Evolutionary conservation across 37 sponge, comb jelly and placozoan species (phyloP).

Genomic region (Hexactinellida sp.): DNA sequence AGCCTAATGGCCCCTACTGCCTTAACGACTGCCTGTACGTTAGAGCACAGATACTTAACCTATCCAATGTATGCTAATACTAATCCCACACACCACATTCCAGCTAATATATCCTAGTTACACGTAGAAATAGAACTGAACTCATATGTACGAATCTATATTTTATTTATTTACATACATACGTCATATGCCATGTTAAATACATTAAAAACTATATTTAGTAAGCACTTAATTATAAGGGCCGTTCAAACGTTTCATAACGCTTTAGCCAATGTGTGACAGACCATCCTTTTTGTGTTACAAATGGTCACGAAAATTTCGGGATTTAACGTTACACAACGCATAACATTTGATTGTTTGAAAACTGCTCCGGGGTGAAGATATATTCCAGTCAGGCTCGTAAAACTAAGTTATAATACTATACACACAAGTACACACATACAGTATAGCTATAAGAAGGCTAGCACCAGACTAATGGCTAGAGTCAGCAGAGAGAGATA

Average conservation of each 20-base stretch:
- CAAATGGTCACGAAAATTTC: no score
- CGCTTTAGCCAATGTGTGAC: no score
- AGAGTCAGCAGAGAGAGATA: neutral
- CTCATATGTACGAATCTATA: neutral
- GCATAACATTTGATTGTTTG: no score
- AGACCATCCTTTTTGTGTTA: no score
- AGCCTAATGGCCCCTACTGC: neutral
- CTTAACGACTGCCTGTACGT: neutral
- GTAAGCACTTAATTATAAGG: no score
- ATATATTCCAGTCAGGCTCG: no score
- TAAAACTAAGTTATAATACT: no score
- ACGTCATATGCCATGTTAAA: neutral
- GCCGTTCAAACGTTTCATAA: no score
- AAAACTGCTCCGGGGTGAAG: no score
- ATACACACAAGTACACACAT: no score
- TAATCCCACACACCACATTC: neutral
- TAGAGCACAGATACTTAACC: neutral
- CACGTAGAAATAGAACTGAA: neutral
- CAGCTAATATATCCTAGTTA: neutral
- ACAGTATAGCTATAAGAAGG: no score
- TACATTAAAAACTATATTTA: neutral
- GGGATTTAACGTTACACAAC: no score
- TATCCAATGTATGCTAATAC: neutral
- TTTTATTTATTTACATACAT: neutral
- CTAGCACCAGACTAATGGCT: neutral